Percentiles rank a stretch among this genome's conserved stretches.
Conservation (phyloP, 1,140 invertebrate species). For the Calephelis nemesis region DNA sequence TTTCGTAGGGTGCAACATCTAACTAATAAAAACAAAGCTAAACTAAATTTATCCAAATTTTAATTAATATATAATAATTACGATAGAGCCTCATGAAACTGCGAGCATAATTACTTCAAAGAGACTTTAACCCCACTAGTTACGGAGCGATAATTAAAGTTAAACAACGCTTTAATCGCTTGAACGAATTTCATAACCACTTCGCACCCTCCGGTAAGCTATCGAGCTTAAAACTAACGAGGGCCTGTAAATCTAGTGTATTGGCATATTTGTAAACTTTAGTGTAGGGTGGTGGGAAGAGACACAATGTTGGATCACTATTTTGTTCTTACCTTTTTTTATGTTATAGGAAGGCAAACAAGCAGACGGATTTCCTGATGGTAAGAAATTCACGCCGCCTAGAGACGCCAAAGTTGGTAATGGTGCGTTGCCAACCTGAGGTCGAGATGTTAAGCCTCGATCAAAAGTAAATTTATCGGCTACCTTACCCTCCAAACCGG, state of each 20-base stretch:
- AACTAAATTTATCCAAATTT: background rate
- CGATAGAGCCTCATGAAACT: background rate
- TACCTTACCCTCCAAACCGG: no score
- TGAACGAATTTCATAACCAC: conserved; percentile 13
- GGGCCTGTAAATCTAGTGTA: background rate
- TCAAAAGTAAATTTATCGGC: no score
- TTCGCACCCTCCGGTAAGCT: conserved; percentile 10
- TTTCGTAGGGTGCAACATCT: no score
- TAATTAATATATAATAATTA: conserved; percentile 1
- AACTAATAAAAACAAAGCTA: no score
- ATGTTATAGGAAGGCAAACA: no score
- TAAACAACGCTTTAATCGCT: conserved; percentile 15
- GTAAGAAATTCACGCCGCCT: no score
- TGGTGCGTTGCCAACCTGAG: no score
- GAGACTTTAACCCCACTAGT: conserved; percentile 7
- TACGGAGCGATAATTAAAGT: conserved; percentile 9
- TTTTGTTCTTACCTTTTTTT: no score
- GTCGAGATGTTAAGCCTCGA: no score
- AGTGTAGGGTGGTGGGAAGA: background rate
- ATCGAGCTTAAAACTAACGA: conserved; percentile 1
- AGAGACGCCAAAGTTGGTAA: no score
- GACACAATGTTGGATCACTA: no score
- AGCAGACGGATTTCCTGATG: no score
- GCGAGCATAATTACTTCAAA: conserved; percentile 10
- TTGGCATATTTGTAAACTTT: background rate